Evolutionary conservation across 1,140 invertebrate genomes (phyloP).

Genomic region (Drosophila pachea): DNA sequence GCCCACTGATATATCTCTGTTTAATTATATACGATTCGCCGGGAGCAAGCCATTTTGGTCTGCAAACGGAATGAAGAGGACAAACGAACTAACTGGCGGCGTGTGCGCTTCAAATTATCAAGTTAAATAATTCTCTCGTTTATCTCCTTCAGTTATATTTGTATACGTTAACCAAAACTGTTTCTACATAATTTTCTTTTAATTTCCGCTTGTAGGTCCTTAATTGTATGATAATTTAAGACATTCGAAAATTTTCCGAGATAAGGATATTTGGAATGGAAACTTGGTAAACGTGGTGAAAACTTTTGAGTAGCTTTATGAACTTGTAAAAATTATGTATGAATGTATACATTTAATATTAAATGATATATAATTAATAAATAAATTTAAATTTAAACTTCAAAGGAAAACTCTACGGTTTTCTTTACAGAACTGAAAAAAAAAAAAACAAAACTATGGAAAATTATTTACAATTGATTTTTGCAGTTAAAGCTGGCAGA

Average conservation of each 20-base stretch:
- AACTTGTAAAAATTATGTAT: conserved; percentile 74
- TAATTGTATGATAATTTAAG: conserved; percentile 58
- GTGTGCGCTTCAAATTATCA: conserved; percentile 25
- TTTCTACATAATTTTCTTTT: conserved; percentile 37
- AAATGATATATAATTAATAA: conserved; percentile 68
- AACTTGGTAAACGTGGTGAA: conserved; percentile 54
- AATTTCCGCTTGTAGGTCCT: conserved; percentile 44
- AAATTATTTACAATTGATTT: no score
- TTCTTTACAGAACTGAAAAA: no score
- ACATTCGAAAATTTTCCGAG: conserved; percentile 22
- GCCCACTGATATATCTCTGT: conserved; percentile 42
- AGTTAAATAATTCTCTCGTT: conserved; percentile 32
- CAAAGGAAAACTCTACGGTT: conserved; percentile 7
- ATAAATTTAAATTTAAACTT: conserved; percentile 68
- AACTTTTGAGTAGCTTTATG: conserved; percentile 72
- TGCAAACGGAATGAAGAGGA: neutral
- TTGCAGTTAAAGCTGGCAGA: no score
- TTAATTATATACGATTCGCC: conserved; percentile 29
- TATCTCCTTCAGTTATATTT: conserved; percentile 39
- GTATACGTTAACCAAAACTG: conserved; percentile 63
- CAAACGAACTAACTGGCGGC: neutral
- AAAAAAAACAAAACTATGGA: no score
- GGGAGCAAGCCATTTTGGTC: conserved; percentile 4
- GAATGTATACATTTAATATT: conserved; percentile 73
- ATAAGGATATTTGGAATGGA: neutral